Percentiles rank a stretch among this genome's conserved stretches.
phyloP scores from a whole-genome alignment of 2,113 vertebrate genomes.

The Nannobrachium achirus region DNA sequence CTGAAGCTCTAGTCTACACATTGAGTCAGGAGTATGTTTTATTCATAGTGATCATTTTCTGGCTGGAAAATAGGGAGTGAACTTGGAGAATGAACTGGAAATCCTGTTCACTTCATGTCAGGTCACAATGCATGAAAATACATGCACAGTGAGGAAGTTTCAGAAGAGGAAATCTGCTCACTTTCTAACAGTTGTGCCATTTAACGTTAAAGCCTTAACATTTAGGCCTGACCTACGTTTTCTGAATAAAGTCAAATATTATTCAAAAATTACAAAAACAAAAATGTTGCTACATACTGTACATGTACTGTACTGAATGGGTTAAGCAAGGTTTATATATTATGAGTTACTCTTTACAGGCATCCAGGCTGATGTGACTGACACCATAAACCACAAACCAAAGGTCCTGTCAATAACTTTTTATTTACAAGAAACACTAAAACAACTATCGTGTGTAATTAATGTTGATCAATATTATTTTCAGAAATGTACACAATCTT shows the following conservation, averaged over 20 bases:
- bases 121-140: slow-evolving; percentile 41
- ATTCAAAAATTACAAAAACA: too few species aligned
- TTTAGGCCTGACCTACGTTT: too few species aligned
- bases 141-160: slow-evolving; percentile 49
- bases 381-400: not conserved
- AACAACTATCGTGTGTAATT: not conserved
- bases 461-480: slow-evolving; percentile 52
- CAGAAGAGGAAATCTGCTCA: slow-evolving; percentile 50
- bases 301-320: too few species aligned
- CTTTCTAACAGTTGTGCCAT: slow-evolving; percentile 19
- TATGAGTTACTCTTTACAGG: not conserved
- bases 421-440: not conserved
- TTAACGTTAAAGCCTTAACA: too few species aligned
- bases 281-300: too few species aligned
- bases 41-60: slow-evolving; percentile 42
- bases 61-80: slow-evolving; percentile 54
- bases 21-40: slow-evolving; percentile 41
- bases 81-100: slow-evolving; percentile 64
- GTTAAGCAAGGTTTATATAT: not conserved
- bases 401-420: not conserved
- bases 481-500: slow-evolving; percentile 33
- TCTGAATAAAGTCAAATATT: too few species aligned
- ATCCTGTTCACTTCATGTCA: slow-evolving; percentile 62
- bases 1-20: slow-evolving; percentile 19
- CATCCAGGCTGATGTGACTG: not conserved